phyloP scores from a whole-genome alignment of 2,888 invertebrate genomes.

The Nemotelus nigrinus region DNA sequence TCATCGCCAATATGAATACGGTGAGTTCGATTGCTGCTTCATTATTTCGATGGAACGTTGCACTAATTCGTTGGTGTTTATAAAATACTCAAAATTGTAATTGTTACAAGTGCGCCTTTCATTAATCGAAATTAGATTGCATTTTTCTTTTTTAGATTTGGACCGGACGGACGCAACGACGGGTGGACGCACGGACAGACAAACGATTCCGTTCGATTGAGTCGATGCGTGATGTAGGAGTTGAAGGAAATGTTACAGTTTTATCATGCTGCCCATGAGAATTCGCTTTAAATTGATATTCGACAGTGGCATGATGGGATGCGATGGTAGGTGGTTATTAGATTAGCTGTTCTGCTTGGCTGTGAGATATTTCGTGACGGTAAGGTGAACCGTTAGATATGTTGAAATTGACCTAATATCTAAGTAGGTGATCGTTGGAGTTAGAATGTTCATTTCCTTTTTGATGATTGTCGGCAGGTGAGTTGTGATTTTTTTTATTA shows the following conservation, averaged over 20 bases:
- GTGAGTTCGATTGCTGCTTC: neutral
- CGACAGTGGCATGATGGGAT: neutral
- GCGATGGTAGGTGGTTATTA: too few species aligned
- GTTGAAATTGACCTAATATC: too few species aligned
- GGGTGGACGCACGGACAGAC: too few species aligned
- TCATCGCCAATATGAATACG: neutral
- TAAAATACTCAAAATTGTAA: neutral
- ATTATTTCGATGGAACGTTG: neutral
- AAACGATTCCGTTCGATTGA: neutral
- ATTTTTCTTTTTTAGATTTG: neutral
- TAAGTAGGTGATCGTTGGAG: too few species aligned
- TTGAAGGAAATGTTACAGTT: neutral
- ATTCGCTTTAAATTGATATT: neutral
- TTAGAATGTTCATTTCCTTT: too few species aligned
- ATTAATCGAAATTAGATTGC: conserved; percentile 24
- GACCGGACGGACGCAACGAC: too few species aligned
- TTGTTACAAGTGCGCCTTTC: neutral
- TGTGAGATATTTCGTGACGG: too few species aligned
- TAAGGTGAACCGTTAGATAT: too few species aligned
- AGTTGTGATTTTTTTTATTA: too few species aligned
- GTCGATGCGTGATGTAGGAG: neutral
- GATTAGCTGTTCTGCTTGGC: too few species aligned
- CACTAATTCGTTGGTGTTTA: conserved; percentile 1
- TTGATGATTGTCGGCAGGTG: too few species aligned
- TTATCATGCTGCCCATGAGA: neutral